Evolutionary conservation across 1,140 invertebrate genomes (phyloP), one percentile per base, ranked within the genome.

Genomic region (Drosophila ercepeae): DNA sequence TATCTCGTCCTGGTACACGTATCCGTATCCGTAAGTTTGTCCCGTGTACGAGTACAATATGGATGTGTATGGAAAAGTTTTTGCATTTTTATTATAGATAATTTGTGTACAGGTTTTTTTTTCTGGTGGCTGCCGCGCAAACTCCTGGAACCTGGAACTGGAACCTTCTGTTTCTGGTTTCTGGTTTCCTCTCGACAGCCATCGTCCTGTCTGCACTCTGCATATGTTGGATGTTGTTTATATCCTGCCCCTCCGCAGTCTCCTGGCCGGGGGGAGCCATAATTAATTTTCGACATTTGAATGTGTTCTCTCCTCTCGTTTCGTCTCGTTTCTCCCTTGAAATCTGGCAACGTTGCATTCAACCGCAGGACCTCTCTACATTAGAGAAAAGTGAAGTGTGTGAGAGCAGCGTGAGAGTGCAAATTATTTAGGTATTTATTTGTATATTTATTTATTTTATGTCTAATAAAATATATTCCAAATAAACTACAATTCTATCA

Each of bases 21-120:
- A 39, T 16, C n/a, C 14, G 36, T 39, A 39, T 39, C 36, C 36
- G 36, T 39, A 39, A 39, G 36, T 39, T 39, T 39, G 36, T 46
- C 44, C 39, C 27, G 34, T 39, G 49, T 25, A 18, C 34, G 42
- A 36, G 44, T 49, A n/a, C 21, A 14, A 8, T 42, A 14, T 19
- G 41, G 19, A 18, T 29, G 41, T 14, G 60, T 70, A 29, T 52
- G 63, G 41, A 67, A 88, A 88, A 77, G n/a, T n/a, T 88, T 86
- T 86, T 86, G 82, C 81, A 86, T 86, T 88, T 86, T 86, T 86
- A 86, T 86, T 86, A 86, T 86, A 86, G 81, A 86, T 86, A 86
- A 86, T 86, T 88, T 88, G 77, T 86, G 73, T 88, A 86, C 81
- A 86, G 81, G 82, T 86, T 86, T 86, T 86, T 78, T 84, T 86